A percentile compares a stretch with the other conserved stretches of the same genome.
These are phyloP conservation scores for Stomatorhinus walkeri DNA, from an alignment of 2,797 vertebrate genomes.

Conservation along the genomic window DNA sequence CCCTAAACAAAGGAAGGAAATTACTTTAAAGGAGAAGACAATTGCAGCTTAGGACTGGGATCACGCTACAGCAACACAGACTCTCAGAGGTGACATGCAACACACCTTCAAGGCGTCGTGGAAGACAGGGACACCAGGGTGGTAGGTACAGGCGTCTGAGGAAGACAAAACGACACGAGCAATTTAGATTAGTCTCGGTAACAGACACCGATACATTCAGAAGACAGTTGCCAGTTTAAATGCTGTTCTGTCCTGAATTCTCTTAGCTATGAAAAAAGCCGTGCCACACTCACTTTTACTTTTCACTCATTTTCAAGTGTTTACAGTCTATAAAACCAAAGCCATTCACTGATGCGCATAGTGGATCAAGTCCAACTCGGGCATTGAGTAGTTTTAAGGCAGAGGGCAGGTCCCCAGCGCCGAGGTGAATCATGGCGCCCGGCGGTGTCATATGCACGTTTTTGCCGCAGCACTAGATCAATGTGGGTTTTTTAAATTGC, in stretches of 20 bases:
- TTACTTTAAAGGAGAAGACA: not conserved
- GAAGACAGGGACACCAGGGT: slow-evolving; percentile 94
- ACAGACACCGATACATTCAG: not conserved
- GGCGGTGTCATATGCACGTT: not conserved
- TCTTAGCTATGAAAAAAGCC: not conserved
- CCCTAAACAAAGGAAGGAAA: slow-evolving; percentile 60
- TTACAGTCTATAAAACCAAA: not conserved
- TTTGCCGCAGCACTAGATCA: not conserved
- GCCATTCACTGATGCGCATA: not conserved
- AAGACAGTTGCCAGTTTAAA: not conserved
- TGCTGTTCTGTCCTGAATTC: not conserved
- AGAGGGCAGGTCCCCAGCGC: not conserved
- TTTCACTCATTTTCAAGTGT: not conserved
- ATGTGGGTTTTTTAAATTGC: not conserved
- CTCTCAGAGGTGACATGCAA: not conserved
- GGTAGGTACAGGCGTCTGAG: slow-evolving; percentile 79
- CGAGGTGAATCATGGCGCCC: not conserved
- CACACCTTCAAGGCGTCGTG: slow-evolving; percentile 94
- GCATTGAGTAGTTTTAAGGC: not conserved
- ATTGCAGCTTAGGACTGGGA: not conserved
- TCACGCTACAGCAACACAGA: not conserved
- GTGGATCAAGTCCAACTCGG: not conserved
- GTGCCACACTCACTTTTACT: not conserved
- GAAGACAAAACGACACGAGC: not conserved
- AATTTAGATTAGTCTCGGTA: not conserved